Evolutionary conservation across 2,113 vertebrate genomes (phyloP), one percentile per base, ranked within the genome.

Genomic region (Dissostichus mawsoni): DNA sequence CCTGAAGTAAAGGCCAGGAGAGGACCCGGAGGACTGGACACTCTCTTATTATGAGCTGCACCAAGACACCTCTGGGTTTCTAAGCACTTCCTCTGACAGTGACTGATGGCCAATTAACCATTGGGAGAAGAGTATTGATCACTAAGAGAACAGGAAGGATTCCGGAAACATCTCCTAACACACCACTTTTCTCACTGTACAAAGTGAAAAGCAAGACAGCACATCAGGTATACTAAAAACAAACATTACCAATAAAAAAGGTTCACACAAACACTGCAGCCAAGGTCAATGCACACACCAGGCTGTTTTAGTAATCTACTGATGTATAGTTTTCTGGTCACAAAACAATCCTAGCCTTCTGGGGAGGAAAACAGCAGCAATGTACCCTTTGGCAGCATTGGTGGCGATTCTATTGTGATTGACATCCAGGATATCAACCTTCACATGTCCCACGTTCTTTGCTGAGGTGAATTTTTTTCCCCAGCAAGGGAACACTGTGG

Each of bases 21-120:
- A 85, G 82, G 87, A 87, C 93, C 93, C 92, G 62, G 73, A 93
- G 93, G 92, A 95, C 70, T 76, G 84, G 86, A 89, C 87, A 83
- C 69, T 78, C 85, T 92, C 80, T 87, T 86, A 91, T 93, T 93
- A 94, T 94, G 92, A 93, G 92, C 90, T 82, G 87, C 91, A 89
- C 90, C 89, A 76, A 85, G 94, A 93, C 90, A 94, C 94, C 92
- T 91, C 90, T 83, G 78, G 92, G 88, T 89, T 93, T 92, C 91
- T 92, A 93, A 84, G 90, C 88, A 83, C 93, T 91, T 90, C 89
- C 77, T 65, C 83, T 81, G 92, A 92, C 93, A 87, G 80, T 95
- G 94, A 95, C 90, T 94, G 94, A 96, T 95, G 89, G 93, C 92
- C 94, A 95, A 95, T 95, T 95, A 95, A 92, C 90, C 86, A 90